Base-by-base conservation (phyloP, 2,113 vertebrate species). In the Pomatorhinus ruficollis region DNA sequence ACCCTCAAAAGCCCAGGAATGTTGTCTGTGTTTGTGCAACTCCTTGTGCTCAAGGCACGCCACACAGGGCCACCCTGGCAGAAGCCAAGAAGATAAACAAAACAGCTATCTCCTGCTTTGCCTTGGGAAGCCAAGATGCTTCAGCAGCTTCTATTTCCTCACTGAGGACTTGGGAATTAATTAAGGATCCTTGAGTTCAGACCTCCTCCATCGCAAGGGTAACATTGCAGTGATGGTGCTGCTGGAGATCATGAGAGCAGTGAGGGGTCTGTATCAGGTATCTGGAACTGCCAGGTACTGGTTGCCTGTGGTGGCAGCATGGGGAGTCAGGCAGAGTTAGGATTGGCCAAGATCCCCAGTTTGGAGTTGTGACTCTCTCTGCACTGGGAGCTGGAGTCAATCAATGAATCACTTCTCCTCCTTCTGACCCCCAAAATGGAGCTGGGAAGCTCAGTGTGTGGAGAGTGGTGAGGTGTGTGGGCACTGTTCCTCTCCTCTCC, bases 171-270 rank as follows among this genome's bases (percentile, higher is more conserved):
- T 17, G 8, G 27, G 57, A 54, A 60, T 50, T 65, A 56, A 35
- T 72, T 57, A 27, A 71, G 39, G 15, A 52, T 76, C 27, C 27
- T 63, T 56, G 52, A 79, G 33, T 54, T 76, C 52, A 82, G 15
- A 57, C 5, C 31, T 61, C 54, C 31, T 81, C 35, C 0, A 0
- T 23, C 0, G 3, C 0, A 0, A 21, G 17, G 21, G 28, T 35
- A 21, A 16, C 0, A 2, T 31, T 77, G 57, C 39, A 71, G 33
- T 2, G 0, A 6, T 37, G 0, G 0, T 8, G 33, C 9, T 85
- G 35, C 52, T 57, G 1, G 2, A 42, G 65, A 39, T 91, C 11
- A 5, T 0, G 2, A 31, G 56, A 54, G 39, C 53, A n/a, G 28
- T 14, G 39, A 82, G 57, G 0, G 15, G 27, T 83, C 78, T 4